phyloP scores from a whole-genome alignment of 2,888 invertebrate species.

The Ochlodes sylvanus region DNA sequence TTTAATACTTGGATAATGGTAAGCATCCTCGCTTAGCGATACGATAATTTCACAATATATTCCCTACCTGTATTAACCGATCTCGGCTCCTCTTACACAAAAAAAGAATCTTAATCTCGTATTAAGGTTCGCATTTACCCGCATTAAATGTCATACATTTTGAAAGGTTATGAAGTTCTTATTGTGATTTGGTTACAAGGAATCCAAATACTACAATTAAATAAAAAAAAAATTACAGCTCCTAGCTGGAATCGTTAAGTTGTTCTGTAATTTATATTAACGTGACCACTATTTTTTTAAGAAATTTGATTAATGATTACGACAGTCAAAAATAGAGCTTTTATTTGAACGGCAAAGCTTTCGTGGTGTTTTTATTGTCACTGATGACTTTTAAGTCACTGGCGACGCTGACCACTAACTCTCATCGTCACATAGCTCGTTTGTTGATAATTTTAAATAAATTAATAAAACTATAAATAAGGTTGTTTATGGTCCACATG shows the following conservation, averaged over 20 bases:
- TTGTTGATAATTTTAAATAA: too few species aligned
- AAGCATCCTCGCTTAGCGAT: constrained; percentile 68
- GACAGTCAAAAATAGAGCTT: too few species aligned
- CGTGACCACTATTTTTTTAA: too few species aligned
- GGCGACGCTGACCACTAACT: too few species aligned
- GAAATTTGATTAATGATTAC: too few species aligned
- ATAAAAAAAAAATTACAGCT: too few species aligned
- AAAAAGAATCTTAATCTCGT: constrained; percentile 58
- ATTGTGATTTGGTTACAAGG: not conserved
- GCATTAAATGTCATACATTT: constrained; percentile 51
- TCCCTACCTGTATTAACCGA: constrained; percentile 58
- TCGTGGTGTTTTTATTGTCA: too few species aligned
- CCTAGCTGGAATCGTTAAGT: not conserved
- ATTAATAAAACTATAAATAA: too few species aligned
- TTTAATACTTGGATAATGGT: constrained; percentile 70
- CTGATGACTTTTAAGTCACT: too few species aligned
- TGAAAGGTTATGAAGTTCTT: constrained; percentile 29
- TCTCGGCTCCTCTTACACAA: constrained; percentile 46
- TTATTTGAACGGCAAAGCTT: too few species aligned
- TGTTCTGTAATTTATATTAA: not conserved
- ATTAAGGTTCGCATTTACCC: constrained; percentile 58
- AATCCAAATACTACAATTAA: not conserved
- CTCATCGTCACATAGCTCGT: too few species aligned
- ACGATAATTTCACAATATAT: constrained; percentile 69
- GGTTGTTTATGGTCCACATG: too few species aligned